Conservation (phyloP, 2,797 vertebrate genomes). For the Psittacula echo region DNA sequence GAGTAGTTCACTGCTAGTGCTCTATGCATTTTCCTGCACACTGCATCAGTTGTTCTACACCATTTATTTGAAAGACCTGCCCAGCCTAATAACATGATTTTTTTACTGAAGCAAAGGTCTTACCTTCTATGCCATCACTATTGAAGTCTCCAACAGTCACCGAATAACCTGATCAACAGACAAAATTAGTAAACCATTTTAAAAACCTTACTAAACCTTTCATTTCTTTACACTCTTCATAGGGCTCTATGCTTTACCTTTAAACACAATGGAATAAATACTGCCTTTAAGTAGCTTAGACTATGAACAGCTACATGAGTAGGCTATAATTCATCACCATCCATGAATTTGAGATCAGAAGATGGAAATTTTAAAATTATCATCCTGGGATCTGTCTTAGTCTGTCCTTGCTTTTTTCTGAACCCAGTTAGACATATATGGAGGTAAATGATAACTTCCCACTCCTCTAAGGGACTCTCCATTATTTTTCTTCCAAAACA, state of each 20-base stretch:
- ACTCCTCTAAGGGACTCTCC: not conserved
- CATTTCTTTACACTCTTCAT: not conserved
- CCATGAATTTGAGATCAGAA: not conserved
- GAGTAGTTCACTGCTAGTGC: not conserved
- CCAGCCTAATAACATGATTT: not conserved
- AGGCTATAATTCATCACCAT: not conserved
- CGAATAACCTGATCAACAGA: constrained; percentile 86
- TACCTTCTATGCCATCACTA: constrained; percentile 88
- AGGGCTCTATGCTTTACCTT: not conserved
- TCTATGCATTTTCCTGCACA: not conserved
- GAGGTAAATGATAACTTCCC: not conserved
- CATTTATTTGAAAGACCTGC: not conserved
- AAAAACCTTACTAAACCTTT: not conserved
- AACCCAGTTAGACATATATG: not conserved
- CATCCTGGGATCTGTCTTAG: not conserved
- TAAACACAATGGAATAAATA: not conserved
- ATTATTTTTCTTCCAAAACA: not conserved
- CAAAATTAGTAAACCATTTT: not conserved
- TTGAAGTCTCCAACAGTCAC: constrained; percentile 94
- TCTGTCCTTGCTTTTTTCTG: not conserved
- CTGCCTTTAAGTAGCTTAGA: not conserved
- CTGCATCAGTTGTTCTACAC: not conserved
- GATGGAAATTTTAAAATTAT: not conserved
- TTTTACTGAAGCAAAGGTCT: constrained; percentile 1
- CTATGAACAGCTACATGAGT: not conserved